phyloP scores from a whole-genome alignment of 2,888 invertebrate genomes.

The Zele albiditarsus region DNA sequence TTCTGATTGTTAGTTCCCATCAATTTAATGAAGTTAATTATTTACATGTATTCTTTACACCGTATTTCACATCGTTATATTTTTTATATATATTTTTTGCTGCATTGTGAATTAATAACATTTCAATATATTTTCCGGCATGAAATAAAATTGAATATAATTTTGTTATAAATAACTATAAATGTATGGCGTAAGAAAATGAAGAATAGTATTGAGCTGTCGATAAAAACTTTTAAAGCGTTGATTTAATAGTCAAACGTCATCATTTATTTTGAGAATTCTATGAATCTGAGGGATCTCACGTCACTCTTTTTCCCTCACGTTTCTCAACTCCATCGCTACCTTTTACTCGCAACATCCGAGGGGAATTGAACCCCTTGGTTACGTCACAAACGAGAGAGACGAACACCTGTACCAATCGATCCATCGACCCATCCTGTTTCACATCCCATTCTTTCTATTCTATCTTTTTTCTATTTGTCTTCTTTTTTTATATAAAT shows the following conservation, averaged over 20 bases:
- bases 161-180: too few relatives aligned
- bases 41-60: neutral
- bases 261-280: constrained; percentile 21
- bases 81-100: neutral
- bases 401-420: constrained; percentile 35
- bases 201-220: constrained; percentile 27
- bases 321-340: neutral
- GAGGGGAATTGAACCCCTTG: constrained; percentile 20
- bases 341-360: neutral
- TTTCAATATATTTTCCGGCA: neutral
- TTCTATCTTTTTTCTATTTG: neutral
- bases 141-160: too few relatives aligned
- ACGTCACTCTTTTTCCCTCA: constrained; percentile 6
- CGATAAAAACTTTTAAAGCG: constrained; percentile 10
- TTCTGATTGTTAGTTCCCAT: neutral
- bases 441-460: neutral
- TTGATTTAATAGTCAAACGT: constrained; percentile 19
- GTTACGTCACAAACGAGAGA: constrained; percentile 26
- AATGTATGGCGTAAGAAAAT: constrained; percentile 20
- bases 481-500: neutral
- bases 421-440: constrained; percentile 23
- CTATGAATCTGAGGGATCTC: neutral
- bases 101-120: neutral
- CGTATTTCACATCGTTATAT: neutral
- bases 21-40: constrained; percentile 5